These are phyloP conservation scores for Nemapogon koenigi DNA, from an alignment of 2,888 invertebrate genomes.

Conservation along the genomic window DNA sequence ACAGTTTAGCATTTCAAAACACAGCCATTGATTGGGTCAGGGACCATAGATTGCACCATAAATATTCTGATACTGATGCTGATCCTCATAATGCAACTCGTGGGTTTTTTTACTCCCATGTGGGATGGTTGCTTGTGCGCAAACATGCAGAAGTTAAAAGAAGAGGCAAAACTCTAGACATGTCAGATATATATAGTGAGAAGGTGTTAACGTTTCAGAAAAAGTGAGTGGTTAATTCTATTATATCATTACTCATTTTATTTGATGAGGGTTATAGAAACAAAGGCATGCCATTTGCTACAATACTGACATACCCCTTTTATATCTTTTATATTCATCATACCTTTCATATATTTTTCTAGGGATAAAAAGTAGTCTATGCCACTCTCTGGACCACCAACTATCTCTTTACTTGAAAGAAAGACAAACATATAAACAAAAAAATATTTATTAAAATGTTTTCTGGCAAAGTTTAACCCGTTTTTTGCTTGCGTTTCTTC, in stretches of 20 bases:
- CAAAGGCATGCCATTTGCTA: constrained; percentile 29
- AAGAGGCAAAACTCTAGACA: constrained; percentile 72
- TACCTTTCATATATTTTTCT: no score
- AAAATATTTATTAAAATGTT: no score
- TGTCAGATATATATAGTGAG: constrained; percentile 74
- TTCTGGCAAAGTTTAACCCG: no score
- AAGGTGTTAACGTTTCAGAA: constrained; percentile 75
- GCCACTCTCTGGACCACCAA: no score
- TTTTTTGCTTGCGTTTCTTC: no score
- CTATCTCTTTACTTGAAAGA: no score
- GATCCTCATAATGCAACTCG: constrained; percentile 79
- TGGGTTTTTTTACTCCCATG: constrained; percentile 85
- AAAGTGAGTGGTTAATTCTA: constrained; percentile 45
- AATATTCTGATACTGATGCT: constrained; percentile 78
- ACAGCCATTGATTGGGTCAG: constrained; percentile 64
- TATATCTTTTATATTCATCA: no score
- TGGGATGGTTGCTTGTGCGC: constrained; percentile 81
- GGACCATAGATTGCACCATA: constrained; percentile 74
- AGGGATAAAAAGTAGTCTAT: no score
- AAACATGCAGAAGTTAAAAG: constrained; percentile 77
- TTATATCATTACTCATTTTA: neutral
- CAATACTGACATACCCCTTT: no score
- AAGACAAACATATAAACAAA: no score
- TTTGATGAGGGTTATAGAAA: constrained; percentile 15
- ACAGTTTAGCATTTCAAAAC: constrained; percentile 45